Conservation (phyloP, 2,888 invertebrate species). For the Limnephilus marmoratus region DNA sequence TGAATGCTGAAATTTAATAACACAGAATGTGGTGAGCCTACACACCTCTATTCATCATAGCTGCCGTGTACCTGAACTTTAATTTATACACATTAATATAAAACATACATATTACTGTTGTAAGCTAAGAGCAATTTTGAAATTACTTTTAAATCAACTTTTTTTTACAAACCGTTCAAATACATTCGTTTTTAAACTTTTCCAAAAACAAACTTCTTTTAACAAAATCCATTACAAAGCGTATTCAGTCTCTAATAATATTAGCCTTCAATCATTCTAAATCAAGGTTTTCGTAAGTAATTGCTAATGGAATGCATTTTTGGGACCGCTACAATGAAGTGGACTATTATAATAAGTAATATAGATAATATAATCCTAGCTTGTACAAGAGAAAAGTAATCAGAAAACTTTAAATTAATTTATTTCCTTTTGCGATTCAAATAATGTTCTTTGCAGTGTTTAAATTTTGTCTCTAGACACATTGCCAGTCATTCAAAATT, state of each 20-base stretch:
- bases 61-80: constrained; percentile 18
- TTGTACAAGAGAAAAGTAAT: not conserved
- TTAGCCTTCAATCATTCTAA: not conserved
- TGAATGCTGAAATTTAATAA: constrained; percentile 13
- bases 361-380: not conserved
- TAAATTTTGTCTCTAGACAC: not conserved
- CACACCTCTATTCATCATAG: constrained; percentile 21
- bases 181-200: not conserved
- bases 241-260: not conserved
- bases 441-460: not conserved
- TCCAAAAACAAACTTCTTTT: not conserved
- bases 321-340: not conserved
- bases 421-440: not conserved
- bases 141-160: not conserved
- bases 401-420: not conserved
- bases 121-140: not conserved
- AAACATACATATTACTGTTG: constrained; percentile 17
- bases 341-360: not conserved
- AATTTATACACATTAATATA: not conserved
- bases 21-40: constrained; percentile 38
- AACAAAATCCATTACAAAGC: not conserved
- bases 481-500: not conserved
- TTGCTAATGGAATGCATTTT: not conserved
- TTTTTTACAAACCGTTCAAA: not conserved
- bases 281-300: not conserved